Base-by-base conservation (phyloP, 2,888 invertebrate species). In the Notocelia uddmanniana region DNA sequence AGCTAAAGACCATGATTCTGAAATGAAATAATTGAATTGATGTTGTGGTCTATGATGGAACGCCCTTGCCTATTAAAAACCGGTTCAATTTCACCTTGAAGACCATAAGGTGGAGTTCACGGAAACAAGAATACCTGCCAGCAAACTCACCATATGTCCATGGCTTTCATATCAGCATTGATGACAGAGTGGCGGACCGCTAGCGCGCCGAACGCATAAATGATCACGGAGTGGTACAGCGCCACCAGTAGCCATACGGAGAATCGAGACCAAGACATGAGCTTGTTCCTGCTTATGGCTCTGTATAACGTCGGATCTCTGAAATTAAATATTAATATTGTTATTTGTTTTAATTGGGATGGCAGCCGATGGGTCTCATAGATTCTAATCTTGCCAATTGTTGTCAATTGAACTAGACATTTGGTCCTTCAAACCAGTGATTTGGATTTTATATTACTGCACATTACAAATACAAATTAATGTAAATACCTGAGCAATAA, bases 261-360 rank as follows among this genome's bases (percentile, higher is more conserved):
- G 85, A 97, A 97, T 74, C 95, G 92, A 0, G 81, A 80, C 92
- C 94, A 94, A 0, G 95, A 94, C 84, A 97, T 92, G 52, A 95
- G 91, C 69, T 94, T 92, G 89, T 97, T 97, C 73, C 90, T 91
- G 2, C 84, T 90, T 73, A 96, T 95, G 66, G 94, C 94, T 80
- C 93, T 94, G 84, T 98, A 98, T 1, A 97, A 86, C 13, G 94
- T 91, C 0, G 97, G 97, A 74, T 95, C 94, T n/a, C 95, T 94
- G 79, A 89, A 83, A 64, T 15, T 15, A 0, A 31, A 63, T 8
- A 10, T 9, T 26, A 48, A 34, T 19, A 21, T 54, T 54, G 19
- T 50, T 50, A n/a, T 9, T 3, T 48, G n/a, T n/a, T 3, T n/a
- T 8, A 9, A 18, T 18, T n/a, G 18, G 2, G 19, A 18, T 15